Conservation (phyloP, 2,113 vertebrate genomes). For the Struthio camelus region DNA sequence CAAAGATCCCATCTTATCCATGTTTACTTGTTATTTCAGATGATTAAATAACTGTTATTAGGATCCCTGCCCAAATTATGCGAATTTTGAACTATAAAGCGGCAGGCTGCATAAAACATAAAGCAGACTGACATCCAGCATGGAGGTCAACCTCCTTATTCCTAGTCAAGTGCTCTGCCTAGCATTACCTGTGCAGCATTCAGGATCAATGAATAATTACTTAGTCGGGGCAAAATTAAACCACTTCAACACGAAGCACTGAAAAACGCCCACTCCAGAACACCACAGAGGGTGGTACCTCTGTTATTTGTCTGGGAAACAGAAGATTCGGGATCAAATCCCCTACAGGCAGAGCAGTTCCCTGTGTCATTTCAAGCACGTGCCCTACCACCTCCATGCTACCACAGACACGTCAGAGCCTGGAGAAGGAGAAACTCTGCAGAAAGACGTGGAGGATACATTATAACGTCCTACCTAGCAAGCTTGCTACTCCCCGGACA, state of each 20-base stretch:
- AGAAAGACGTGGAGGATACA: background rate
- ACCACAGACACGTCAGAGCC: background rate
- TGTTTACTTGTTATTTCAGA: background rate
- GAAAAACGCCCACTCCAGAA: background rate
- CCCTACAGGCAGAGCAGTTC: background rate
- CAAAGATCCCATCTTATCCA: background rate
- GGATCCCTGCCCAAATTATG: background rate
- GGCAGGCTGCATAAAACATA: background rate
- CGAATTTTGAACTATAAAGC: background rate
- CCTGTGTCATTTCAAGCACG: background rate
- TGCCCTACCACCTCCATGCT: background rate
- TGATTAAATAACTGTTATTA: background rate
- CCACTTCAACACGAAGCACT: background rate
- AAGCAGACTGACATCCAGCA: background rate
- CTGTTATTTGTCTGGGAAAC: background rate
- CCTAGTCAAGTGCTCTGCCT: background rate
- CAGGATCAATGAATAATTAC: background rate
- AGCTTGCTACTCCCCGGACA: background rate
- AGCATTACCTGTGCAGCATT: background rate
- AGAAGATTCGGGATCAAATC: background rate
- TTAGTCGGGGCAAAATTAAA: background rate
- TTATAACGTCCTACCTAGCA: fast-evolving
- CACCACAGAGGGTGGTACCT: background rate
- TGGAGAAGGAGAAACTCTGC: background rate
- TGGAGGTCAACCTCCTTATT: background rate